A percentile compares a stretch with the other conserved stretches of the same genome.
Conservation (phyloP, 2,797 vertebrate species). For the Avahi laniger region DNA sequence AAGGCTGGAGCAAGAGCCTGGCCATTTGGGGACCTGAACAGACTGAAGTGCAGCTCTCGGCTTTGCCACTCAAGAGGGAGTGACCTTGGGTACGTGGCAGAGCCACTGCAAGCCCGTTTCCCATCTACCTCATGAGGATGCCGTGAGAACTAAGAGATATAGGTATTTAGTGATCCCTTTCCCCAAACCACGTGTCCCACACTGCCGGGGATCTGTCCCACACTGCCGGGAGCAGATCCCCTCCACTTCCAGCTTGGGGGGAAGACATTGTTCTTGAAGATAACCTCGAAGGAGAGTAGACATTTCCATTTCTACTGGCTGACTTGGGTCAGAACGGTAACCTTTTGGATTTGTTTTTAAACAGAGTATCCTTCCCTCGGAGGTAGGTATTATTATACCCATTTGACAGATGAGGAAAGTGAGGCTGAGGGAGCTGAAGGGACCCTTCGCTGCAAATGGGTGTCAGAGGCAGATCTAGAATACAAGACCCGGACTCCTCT, state of each 20-base stretch:
- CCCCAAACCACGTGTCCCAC: not conserved
- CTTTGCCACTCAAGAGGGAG: accelerated
- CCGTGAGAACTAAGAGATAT: not conserved
- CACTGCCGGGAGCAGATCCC: not conserved
- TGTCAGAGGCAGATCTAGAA: not conserved
- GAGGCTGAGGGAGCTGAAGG: not conserved
- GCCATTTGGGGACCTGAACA: not conserved
- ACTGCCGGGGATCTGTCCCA: accelerated
- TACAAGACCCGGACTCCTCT: not conserved
- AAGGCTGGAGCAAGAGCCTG: not conserved
- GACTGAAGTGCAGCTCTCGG: not conserved
- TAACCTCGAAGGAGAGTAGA: not conserved
- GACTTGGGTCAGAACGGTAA: not conserved
- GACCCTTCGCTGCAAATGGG: not conserved
- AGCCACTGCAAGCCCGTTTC: accelerated
- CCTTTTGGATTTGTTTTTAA: not conserved
- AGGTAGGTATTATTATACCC: not conserved
- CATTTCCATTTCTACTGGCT: not conserved
- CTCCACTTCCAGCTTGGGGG: not conserved
- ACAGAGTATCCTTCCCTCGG: not conserved
- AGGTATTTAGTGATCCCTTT: too few species aligned
- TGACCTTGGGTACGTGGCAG: too few species aligned
- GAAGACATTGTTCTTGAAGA: not conserved
- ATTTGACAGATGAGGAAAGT: not conserved
- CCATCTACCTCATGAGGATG: accelerated